Evolutionary conservation across 2,113 vertebrate genomes (phyloP).

Genomic region (Sylvietta virens): DNA sequence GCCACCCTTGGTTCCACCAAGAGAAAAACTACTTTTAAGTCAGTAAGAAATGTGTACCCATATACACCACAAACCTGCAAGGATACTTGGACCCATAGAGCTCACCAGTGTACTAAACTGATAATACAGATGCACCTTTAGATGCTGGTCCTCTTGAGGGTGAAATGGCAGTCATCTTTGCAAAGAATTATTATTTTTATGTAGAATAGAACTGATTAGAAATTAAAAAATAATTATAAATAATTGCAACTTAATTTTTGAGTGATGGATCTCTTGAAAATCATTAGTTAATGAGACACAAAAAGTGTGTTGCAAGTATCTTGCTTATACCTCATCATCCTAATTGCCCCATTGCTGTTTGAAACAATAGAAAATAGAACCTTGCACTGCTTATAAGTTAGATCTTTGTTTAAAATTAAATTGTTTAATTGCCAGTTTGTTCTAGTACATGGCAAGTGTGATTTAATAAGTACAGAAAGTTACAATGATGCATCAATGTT

Average conservation of each 20-base stretch:
- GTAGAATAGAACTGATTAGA: not conserved
- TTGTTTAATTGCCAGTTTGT: not conserved
- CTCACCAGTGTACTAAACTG: not conserved
- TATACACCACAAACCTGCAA: not conserved
- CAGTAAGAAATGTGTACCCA: not conserved
- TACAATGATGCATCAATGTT: not conserved
- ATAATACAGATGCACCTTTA: not conserved
- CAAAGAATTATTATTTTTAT: not conserved
- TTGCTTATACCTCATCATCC: not conserved
- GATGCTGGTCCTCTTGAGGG: not conserved
- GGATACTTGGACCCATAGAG: not conserved
- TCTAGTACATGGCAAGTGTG: not conserved
- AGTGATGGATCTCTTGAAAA: not conserved
- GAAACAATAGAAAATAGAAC: not conserved
- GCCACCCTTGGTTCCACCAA: not conserved
- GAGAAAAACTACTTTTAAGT: not conserved
- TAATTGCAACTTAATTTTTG: not conserved
- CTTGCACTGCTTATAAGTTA: not conserved
- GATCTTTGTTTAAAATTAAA: not conserved
- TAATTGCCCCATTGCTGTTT: not conserved
- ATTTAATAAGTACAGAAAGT: not conserved
- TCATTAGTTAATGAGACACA: not conserved
- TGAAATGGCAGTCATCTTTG: not conserved
- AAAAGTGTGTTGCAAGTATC: not conserved
- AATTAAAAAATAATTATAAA: not conserved